Percentiles rank a stretch among this genome's conserved stretches.
phyloP scores from a whole-genome alignment of 2,113 vertebrate genomes.

The Melanerpes aurifrons region DNA sequence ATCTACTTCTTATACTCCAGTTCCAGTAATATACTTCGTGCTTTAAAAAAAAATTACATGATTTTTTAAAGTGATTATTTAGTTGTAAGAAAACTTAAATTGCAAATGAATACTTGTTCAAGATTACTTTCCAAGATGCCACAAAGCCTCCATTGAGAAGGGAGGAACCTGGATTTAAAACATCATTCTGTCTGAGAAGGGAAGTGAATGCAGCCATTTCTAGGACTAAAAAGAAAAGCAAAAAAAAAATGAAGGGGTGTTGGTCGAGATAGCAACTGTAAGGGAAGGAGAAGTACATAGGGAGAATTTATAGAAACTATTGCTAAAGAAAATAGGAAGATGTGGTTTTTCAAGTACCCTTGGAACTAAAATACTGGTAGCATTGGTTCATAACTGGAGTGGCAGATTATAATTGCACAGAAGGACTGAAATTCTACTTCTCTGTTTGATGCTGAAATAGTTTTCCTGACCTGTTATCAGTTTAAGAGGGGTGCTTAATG shows the following conservation, averaged over 20 bases:
- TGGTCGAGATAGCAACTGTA: neutral
- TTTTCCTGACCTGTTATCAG: neutral
- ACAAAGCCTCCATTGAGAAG: neutral
- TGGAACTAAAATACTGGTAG: constrained; percentile 10
- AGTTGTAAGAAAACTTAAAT: neutral
- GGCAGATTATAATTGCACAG: neutral
- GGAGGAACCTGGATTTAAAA: neutral
- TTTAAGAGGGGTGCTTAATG: neutral
- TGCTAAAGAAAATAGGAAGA: constrained; percentile 46
- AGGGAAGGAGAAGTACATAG: constrained; percentile 8
- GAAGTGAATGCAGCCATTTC: neutral
- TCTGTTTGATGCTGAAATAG: neutral
- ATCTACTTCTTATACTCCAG: neutral
- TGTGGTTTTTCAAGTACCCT: constrained; percentile 44
- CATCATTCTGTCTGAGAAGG: neutral
- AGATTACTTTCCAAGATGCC: neutral
- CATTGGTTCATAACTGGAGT: accelerated
- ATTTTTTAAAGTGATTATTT: neutral
- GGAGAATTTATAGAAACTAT: neutral
- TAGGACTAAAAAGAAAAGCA: neutral
- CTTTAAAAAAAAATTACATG: neutral
- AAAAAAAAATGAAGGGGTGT: neutral
- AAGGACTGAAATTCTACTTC: neutral
- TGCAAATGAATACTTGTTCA: neutral
- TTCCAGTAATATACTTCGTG: neutral